Base-by-base conservation (phyloP, 2,888 invertebrate genomes). In the Eumacrocentrus americanus region DNA sequence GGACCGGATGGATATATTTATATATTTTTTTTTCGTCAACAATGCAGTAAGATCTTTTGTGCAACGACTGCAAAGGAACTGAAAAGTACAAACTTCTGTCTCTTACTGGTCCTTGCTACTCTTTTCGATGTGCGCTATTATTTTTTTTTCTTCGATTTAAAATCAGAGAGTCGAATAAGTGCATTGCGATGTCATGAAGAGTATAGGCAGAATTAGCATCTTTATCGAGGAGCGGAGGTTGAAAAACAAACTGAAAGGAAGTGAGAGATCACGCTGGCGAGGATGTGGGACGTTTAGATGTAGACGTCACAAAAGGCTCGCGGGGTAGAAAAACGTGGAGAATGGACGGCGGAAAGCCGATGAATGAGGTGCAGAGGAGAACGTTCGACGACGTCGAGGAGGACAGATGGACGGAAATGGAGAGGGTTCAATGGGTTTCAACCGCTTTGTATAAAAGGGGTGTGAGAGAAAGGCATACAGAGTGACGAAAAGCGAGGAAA, bases 401-500 rank as follows among this genome's bases (percentile, higher is more conserved):
- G 53, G 47, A 20, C 40, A 37, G 55, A 34, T 29, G 51, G 48
- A 42, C 46, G 46, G 53, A 59, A 58, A 46, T 23, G 59, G 46
- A 44, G 53, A 57, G n/a, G n/a, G n/a, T n/a, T n/a, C n/a, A 51
- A 57, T 50, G 58, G 62, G 54, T 58, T 34, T 54, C 46, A 54
- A 47, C 48, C 29, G 34, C 50, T 12, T 29, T 54, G 37, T 55
- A 58, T 54, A 64, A 61, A 62, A 59, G 58, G 60, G 62, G 62
- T 65, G 65, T 66, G 68, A 67, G 64, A 42, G 55, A 53, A 38
- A 56, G 60, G 60, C 64, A 59, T 60, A 58, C 50, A 56, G 55
- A 63, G 55, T 52, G 58, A 62, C 38, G 60, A 63, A 67, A 64
- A 52, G 25, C 6, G 40, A 5, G 22, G 16, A n/a, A 52, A 52